phyloP scores from a whole-genome alignment of 1,140 invertebrate species.

The Brachystomella parvula region DNA sequence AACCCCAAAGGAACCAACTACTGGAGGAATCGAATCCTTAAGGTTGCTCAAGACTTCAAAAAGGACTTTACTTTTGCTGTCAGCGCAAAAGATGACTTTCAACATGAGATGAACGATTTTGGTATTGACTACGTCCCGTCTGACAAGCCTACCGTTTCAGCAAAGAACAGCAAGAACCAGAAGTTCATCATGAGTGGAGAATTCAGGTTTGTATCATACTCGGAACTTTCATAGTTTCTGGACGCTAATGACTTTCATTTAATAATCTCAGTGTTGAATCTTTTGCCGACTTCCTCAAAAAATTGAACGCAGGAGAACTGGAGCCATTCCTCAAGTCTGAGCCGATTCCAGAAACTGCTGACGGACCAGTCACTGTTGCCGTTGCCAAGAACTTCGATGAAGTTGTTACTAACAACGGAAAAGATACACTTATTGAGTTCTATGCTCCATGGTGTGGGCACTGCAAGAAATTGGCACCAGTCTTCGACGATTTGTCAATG shows the following conservation, averaged over 20 bases:
- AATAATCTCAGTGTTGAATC: slow-evolving; percentile 61
- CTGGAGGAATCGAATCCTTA: slow-evolving; percentile 94
- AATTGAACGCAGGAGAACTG: slow-evolving; percentile 70
- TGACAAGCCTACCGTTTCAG: slow-evolving; percentile 83
- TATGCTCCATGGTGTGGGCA: slow-evolving; percentile 99
- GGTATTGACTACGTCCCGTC: slow-evolving; percentile 77
- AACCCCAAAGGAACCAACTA: slow-evolving; percentile 98
- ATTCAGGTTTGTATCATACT: slow-evolving; percentile 60
- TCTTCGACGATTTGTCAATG: slow-evolving; percentile 87
- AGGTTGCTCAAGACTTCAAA: slow-evolving; percentile 81
- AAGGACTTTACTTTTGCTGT: slow-evolving; percentile 77
- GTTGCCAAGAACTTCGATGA: slow-evolving; percentile 97
- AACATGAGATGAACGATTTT: slow-evolving; percentile 86
- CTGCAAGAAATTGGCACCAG: slow-evolving; percentile 90
- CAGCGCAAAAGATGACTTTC: slow-evolving; percentile 85
- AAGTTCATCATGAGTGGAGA: slow-evolving; percentile 87
- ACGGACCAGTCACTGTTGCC: slow-evolving; percentile 76
- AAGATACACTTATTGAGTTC: slow-evolving; percentile 94
- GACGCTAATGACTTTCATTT: not conserved
- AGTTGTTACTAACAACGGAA: slow-evolving; percentile 78
- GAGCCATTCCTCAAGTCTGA: slow-evolving; percentile 95
- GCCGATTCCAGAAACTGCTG: slow-evolving; percentile 75
- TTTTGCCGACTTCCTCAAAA: slow-evolving; percentile 79
- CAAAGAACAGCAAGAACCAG: slow-evolving; percentile 67
- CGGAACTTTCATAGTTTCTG: not conserved